Conservation (phyloP, 2,888 invertebrate genomes). For the Leptodirus hochenwartii region DNA sequence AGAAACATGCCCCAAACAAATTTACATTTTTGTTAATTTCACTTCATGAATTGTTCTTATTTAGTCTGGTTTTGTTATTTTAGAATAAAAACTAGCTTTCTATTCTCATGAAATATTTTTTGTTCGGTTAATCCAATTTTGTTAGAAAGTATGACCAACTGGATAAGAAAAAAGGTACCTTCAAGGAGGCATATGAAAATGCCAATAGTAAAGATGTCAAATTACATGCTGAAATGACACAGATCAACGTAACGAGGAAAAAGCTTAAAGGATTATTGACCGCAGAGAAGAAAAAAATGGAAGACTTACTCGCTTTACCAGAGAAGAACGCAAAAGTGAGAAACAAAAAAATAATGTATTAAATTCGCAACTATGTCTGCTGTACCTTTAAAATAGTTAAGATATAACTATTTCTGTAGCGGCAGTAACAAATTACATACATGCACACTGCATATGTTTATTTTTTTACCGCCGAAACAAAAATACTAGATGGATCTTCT, state of each 20-base stretch:
- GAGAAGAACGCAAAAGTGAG: slow-evolving; percentile 53
- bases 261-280: slow-evolving; percentile 49
- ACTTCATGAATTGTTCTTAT: background rate
- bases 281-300: slow-evolving; percentile 48
- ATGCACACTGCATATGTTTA: too few relatives aligned
- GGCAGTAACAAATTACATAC: too few relatives aligned
- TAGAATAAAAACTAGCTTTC: too few relatives aligned
- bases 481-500: too few relatives aligned
- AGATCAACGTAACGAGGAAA: slow-evolving; percentile 55
- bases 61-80: background rate
- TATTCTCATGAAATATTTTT: background rate
- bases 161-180: slow-evolving; percentile 36
- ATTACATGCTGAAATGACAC: slow-evolving; percentile 44
- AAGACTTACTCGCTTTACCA: slow-evolving; percentile 43
- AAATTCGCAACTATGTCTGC: slow-evolving; percentile 3
- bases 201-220: slow-evolving; percentile 47
- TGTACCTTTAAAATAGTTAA: background rate
- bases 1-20: too few relatives aligned
- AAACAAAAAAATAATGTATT: background rate
- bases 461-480: too few relatives aligned
- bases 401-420: too few relatives aligned
- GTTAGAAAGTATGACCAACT: slow-evolving; percentile 34
- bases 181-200: slow-evolving; percentile 39
- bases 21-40: too few relatives aligned
- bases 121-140: background rate